Conservation (phyloP, 2,888 invertebrate species). For the Stenchaetothrips biformis region DNA sequence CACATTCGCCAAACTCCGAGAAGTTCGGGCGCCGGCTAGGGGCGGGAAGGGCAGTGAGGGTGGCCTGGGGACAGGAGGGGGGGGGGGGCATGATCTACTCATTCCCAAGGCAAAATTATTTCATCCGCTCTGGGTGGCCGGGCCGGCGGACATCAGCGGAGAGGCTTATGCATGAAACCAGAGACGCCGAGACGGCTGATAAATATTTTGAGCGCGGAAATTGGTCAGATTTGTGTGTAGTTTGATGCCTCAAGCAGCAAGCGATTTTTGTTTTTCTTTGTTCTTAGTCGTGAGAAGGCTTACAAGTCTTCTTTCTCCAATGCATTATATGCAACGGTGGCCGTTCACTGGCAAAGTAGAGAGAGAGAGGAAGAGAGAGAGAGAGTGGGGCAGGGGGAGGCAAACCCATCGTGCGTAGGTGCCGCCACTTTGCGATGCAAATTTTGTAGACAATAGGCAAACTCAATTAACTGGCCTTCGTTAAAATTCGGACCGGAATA, state of each 20-base stretch:
- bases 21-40: not conserved
- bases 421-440: conserved; percentile 6
- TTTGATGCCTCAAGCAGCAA: no score
- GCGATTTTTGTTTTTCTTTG: no score
- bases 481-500: conserved; percentile 3
- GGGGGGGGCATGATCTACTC: not conserved
- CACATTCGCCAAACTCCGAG: not conserved
- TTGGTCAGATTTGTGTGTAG: no score
- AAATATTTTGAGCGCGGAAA: no score
- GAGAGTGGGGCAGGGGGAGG: not conserved
- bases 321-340: no score
- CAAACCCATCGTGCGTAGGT: not conserved
- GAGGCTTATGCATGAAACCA: not conserved
- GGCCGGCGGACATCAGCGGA: not conserved
- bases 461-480: conserved; percentile 15
- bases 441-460: conserved; percentile 17
- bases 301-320: no score
- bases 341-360: no score
- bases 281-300: no score
- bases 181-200: no score
- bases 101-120: conserved; percentile 17
- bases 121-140: conserved; percentile 2
- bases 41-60: not conserved
- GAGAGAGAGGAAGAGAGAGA: not conserved
- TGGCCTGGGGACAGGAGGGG: not conserved